Evolutionary conservation across 2,113 vertebrate genomes (phyloP).

Genomic region (Sylvilagus bachmani): DNA sequence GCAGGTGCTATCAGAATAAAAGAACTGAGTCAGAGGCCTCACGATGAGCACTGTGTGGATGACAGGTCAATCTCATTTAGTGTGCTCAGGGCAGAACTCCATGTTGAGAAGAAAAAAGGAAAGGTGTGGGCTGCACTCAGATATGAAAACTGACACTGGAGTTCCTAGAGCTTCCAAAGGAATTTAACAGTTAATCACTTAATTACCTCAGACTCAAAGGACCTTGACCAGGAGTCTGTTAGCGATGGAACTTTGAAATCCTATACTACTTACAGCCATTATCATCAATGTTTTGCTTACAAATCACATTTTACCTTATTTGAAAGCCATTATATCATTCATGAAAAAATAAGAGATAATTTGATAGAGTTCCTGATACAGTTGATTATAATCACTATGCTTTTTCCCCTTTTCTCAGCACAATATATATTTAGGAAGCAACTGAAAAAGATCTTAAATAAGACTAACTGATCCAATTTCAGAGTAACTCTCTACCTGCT

Average conservation of each 20-base stretch:
- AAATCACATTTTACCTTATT: not conserved
- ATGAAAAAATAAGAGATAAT: not conserved
- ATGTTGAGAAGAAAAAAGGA: not conserved
- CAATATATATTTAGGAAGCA: not conserved
- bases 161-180: not conserved
- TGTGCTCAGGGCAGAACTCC: not conserved
- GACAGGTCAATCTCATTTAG: not conserved
- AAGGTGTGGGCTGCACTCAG: not conserved
- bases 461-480: not conserved
- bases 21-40: not conserved
- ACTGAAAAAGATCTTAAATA: constrained; percentile 12
- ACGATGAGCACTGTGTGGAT: rapidly evolving
- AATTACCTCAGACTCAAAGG: not conserved
- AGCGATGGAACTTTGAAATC: not conserved
- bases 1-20: not conserved
- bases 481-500: not conserved
- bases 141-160: not conserved
- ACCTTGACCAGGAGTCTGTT: not conserved
- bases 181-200: not conserved
- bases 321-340: not conserved
- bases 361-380: not conserved
- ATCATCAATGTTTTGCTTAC: not conserved
- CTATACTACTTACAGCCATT: not conserved
- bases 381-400: not conserved
- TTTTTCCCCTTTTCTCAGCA: not conserved